Conservation (phyloP, 2,888 invertebrate genomes). For the Drosophila leonis region DNA sequence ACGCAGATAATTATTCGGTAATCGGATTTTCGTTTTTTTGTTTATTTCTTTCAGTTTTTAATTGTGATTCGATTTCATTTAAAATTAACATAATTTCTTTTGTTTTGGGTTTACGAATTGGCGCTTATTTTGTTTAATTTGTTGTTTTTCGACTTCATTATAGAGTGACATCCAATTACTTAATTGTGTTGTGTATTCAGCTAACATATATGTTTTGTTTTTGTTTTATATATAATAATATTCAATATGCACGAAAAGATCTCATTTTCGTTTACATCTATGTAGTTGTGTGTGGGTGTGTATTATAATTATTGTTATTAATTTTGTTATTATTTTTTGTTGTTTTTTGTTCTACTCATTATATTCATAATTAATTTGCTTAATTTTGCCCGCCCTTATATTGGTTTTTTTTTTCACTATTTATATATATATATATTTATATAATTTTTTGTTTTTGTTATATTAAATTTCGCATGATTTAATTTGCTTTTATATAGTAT, state of each 20-base stretch:
- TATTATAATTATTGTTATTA: conserved; percentile 43
- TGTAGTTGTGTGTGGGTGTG: conserved; percentile 55
- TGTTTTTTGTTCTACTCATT: conserved; percentile 64
- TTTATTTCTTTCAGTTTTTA: conserved; percentile 21
- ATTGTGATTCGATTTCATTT: conserved; percentile 45
- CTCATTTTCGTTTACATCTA: conserved; percentile 56
- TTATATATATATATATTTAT: conserved; percentile 56
- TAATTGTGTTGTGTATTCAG: conserved; percentile 63
- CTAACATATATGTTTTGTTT: conserved; percentile 60
- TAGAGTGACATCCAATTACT: conserved; percentile 58
- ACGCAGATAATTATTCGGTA: conserved; percentile 53
- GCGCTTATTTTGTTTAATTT: conserved; percentile 9
- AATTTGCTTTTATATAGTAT: conserved; percentile 55
- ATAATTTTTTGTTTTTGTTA: conserved; percentile 56
- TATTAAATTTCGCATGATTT: conserved; percentile 71
- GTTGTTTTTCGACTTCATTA: conserved; percentile 31
- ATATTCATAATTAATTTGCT: conserved; percentile 77
- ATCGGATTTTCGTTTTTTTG: conserved; percentile 32
- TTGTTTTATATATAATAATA: conserved; percentile 55
- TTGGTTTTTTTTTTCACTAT: conserved; percentile 65
- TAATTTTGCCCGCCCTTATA: conserved; percentile 79
- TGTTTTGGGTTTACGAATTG: conserved; percentile 51
- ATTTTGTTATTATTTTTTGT: conserved; percentile 27
- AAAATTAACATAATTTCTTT: conserved; percentile 61
- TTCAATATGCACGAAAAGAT: conserved; percentile 74